Conservation (phyloP, 2,797 vertebrate genomes). For the Pteropus rufus region DNA sequence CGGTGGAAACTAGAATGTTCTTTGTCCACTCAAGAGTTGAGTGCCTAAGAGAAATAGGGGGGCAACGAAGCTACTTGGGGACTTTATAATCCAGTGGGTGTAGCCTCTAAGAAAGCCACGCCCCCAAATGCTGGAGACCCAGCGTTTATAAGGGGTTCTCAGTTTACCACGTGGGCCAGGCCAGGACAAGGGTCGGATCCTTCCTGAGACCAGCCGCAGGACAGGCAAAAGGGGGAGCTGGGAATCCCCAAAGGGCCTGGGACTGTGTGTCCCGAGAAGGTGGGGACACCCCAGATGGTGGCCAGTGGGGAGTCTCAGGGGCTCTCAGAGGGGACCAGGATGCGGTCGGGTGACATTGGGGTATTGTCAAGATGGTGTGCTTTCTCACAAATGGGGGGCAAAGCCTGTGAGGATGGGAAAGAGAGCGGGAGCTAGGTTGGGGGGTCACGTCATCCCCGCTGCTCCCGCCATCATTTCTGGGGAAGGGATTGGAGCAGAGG, state of each 20-base stretch:
- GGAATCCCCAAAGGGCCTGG: background rate
- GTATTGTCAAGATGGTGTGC: background rate
- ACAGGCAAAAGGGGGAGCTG: fast-evolving
- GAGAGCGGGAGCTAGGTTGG: fast-evolving
- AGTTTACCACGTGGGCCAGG: no score
- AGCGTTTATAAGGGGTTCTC: background rate
- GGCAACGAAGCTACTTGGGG: background rate
- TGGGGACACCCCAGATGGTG: no score
- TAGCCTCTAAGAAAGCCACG: background rate
- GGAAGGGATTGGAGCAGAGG: background rate
- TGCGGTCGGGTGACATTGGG: fast-evolving
- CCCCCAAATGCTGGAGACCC: background rate
- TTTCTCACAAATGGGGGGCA: background rate
- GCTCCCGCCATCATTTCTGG: background rate
- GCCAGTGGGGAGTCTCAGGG: no score
- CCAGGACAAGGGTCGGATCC: background rate
- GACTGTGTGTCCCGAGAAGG: background rate
- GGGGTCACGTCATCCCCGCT: fast-evolving
- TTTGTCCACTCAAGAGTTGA: background rate
- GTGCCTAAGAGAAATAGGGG: background rate
- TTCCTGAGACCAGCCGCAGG: background rate
- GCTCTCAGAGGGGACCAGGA: background rate
- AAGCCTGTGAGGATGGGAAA: no score
- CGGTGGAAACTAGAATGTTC: background rate
- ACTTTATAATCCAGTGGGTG: background rate